phyloP scores from a whole-genome alignment of 2,113 vertebrate species.

The Kryptolebias marmoratus region DNA sequence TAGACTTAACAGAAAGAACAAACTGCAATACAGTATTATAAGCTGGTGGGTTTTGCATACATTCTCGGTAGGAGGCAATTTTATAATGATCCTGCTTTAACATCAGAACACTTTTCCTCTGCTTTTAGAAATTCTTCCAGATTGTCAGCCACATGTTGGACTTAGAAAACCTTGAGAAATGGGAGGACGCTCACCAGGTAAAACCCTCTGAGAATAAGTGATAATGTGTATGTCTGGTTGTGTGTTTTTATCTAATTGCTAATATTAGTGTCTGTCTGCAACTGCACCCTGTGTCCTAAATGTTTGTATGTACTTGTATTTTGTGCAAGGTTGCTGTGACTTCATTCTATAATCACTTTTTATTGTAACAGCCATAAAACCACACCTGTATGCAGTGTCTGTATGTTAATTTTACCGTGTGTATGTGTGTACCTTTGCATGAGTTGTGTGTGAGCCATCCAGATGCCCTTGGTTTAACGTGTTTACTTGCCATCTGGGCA shows the following conservation, averaged over 20 bases:
- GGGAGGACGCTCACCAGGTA: conserved; percentile 98
- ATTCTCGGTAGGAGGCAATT: not conserved
- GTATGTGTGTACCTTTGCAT: not conserved
- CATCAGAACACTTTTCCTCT: not conserved
- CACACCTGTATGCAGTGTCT: too few relatives aligned
- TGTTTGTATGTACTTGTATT: too few relatives aligned
- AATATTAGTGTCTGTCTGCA: not conserved
- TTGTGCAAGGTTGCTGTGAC: too few relatives aligned
- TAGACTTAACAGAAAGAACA: not conserved
- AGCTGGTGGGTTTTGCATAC: not conserved
- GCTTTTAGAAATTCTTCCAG: conserved; percentile 95
- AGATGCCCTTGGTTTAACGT: conserved; percentile 44
- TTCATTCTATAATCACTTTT: too few relatives aligned
- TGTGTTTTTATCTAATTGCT: not conserved
- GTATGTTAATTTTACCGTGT: too few relatives aligned
- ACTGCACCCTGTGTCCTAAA: too few relatives aligned
- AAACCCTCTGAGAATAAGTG: conserved; percentile 3
- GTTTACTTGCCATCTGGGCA: conserved; percentile 63
- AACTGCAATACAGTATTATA: conserved; percentile 7
- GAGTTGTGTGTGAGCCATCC: conserved; percentile 8
- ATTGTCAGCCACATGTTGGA: conserved; percentile 98
- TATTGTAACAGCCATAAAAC: too few relatives aligned
- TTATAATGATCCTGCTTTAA: not conserved
- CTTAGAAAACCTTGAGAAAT: conserved; percentile 92
- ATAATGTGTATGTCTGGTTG: not conserved